These are phyloP conservation scores for Bufotes viridis DNA, from an alignment of 2,797 vertebrate genomes.

Conservation along the genomic window DNA sequence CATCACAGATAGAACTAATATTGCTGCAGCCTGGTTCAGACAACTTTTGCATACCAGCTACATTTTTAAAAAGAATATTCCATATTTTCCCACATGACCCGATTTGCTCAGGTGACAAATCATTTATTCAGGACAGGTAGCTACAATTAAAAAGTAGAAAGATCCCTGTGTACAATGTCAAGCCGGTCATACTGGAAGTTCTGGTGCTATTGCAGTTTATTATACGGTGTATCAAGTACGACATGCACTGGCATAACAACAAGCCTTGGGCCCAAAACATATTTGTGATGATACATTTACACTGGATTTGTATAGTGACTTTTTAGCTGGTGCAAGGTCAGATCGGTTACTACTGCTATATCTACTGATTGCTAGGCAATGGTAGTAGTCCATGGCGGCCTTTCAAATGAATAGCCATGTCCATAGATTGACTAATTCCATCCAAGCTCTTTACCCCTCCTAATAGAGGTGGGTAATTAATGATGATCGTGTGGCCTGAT, in stretches of 20 bases:
- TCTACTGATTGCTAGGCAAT: not conserved
- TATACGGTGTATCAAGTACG: not conserved
- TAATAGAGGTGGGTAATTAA: not conserved
- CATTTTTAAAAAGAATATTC: slow-evolving; percentile 24
- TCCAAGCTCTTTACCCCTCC: not conserved
- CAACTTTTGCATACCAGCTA: slow-evolving; percentile 26
- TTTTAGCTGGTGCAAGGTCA: not conserved
- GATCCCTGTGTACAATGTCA: slow-evolving; percentile 6
- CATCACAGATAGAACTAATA: slow-evolving; percentile 56
- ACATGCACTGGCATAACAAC: not conserved
- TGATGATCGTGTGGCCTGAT: not conserved
- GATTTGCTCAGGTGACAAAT: not conserved
- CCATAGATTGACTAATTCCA: not conserved
- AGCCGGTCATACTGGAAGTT: not conserved
- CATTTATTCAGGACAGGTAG: slow-evolving; percentile 5
- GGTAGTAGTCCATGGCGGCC: not conserved
- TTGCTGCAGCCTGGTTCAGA: slow-evolving; percentile 38
- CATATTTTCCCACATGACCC: slow-evolving; percentile 5
- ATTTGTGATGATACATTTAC: not conserved
- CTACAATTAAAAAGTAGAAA: slow-evolving; percentile 6
- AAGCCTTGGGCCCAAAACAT: not conserved
- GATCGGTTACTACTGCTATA: not conserved
- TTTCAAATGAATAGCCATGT: not conserved
- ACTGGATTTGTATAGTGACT: not conserved
- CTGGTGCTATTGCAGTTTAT: not conserved